phyloP scores from a whole-genome alignment of 2,888 invertebrate genomes.

The Malthinus flaveolus region DNA sequence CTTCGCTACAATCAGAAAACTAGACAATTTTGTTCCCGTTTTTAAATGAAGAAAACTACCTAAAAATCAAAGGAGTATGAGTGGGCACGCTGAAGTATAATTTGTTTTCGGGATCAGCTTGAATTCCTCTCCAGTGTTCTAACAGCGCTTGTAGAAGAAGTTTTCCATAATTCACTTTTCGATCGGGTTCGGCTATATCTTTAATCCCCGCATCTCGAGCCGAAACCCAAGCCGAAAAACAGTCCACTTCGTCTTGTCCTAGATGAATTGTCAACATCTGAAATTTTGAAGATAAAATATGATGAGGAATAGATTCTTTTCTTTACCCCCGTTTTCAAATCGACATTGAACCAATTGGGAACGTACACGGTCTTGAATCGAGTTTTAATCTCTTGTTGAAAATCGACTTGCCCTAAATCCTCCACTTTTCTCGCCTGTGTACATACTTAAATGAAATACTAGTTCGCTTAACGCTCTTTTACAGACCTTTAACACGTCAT shows the following conservation, averaged over 20 bases:
- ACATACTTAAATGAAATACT: neutral
- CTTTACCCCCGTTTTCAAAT: conserved; percentile 92
- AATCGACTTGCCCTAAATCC: conserved; percentile 88
- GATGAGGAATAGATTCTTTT: neutral
- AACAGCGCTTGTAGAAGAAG: conserved; percentile 90
- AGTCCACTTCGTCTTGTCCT: conserved; percentile 96
- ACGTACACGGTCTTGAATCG: conserved; percentile 92
- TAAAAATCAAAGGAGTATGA: conserved; percentile 96
- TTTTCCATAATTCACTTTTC: conserved; percentile 95
- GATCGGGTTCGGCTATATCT: conserved; percentile 66
- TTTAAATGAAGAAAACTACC: conserved; percentile 57
- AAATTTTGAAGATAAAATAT: conserved; percentile 16
- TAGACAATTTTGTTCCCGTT: neutral
- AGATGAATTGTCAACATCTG: conserved; percentile 96
- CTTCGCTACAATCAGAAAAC: conserved; percentile 69
- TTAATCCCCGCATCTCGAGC: conserved; percentile 88
- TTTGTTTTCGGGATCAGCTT: conserved; percentile 72
- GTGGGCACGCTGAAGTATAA: conserved; percentile 87
- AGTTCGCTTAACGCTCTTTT: conserved; percentile 27
- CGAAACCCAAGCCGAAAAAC: conserved; percentile 98
- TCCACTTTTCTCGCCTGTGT: conserved; percentile 77
- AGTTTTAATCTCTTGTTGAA: conserved; percentile 91
- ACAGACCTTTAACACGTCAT: conserved; percentile 85
- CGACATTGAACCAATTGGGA: conserved; percentile 99
- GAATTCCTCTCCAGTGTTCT: conserved; percentile 85